phyloP scores from a whole-genome alignment of 1,140 invertebrate genomes.

The Nautilus pompilius region DNA sequence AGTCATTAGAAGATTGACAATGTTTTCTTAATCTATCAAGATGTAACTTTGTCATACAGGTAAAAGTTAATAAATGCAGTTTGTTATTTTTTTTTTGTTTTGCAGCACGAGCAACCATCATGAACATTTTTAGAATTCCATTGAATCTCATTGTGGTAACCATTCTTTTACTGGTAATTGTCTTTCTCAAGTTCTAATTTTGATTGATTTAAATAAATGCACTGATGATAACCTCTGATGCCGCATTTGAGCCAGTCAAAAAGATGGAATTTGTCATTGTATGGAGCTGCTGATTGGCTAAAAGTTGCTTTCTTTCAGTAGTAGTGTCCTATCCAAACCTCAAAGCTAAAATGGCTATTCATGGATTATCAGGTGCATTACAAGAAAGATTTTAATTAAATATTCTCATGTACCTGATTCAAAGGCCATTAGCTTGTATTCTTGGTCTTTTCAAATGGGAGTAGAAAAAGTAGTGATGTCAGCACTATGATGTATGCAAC shows the following conservation, averaged over 20 bases:
- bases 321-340: neutral
- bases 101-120: slow-evolving; percentile 53
- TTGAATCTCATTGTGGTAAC: slow-evolving; percentile 53
- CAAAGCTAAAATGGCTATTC: neutral
- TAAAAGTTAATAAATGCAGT: neutral
- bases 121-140: slow-evolving; percentile 55
- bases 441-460: too few relatives aligned
- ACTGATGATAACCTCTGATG: neutral
- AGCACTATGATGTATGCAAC: too few relatives aligned
- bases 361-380: too few relatives aligned
- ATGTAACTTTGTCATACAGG: neutral
- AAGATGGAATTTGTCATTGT: neutral
- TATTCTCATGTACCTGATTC: too few relatives aligned
- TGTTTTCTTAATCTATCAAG: neutral
- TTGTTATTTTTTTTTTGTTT: slow-evolving; percentile 12
- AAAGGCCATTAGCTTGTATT: too few relatives aligned
- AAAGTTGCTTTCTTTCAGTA: neutral
- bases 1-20: too few relatives aligned
- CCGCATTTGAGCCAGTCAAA: neutral
- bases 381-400: too few relatives aligned
- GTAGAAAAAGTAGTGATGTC: too few relatives aligned
- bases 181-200: neutral
- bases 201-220: neutral
- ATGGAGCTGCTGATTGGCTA: neutral
- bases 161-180: slow-evolving; percentile 48